Evolutionary conservation across 2,888 invertebrate species (phyloP).

Genomic region (Yponomeuta sedellus): DNA sequence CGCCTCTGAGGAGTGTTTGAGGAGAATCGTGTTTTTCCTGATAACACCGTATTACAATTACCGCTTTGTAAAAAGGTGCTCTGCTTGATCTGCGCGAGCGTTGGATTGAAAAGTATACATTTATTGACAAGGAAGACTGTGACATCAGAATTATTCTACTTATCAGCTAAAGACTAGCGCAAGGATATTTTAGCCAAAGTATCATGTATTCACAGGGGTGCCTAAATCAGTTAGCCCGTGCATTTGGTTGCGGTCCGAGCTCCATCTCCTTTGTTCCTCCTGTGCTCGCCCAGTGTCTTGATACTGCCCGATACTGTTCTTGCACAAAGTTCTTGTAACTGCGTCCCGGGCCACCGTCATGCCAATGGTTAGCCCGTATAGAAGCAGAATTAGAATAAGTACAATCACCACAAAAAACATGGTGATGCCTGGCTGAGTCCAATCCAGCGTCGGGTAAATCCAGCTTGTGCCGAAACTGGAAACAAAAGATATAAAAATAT

Average conservation of each 20-base stretch:
- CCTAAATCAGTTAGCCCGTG: not conserved
- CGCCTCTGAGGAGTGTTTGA: too few relatives aligned
- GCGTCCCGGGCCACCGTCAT: conserved; percentile 66
- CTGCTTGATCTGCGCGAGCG: too few relatives aligned
- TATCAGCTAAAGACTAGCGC: not conserved
- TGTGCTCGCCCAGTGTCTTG: not conserved
- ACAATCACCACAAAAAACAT: conserved; percentile 76
- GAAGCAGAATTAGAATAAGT: conserved; percentile 73
- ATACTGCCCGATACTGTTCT: not conserved
- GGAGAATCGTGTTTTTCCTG: too few relatives aligned
- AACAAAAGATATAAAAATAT: conserved; percentile 21
- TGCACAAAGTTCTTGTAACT: conserved; percentile 29
- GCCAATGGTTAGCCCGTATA: conserved; percentile 77
- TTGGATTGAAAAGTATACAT: too few relatives aligned
- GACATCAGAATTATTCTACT: not conserved
- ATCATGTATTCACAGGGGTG: not conserved
- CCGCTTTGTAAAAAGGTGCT: too few relatives aligned
- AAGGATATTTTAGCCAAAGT: too few relatives aligned
- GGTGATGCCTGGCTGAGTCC: conserved; percentile 80
- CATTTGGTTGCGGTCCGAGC: not conserved
- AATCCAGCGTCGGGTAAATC: conserved; percentile 87
- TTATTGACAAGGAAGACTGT: not conserved
- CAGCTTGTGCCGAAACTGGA: conserved; percentile 77
- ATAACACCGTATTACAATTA: too few relatives aligned
- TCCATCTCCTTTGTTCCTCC: not conserved